Conservation (phyloP, 2,888 invertebrate species). For the Drosophila meridiana region DNA sequence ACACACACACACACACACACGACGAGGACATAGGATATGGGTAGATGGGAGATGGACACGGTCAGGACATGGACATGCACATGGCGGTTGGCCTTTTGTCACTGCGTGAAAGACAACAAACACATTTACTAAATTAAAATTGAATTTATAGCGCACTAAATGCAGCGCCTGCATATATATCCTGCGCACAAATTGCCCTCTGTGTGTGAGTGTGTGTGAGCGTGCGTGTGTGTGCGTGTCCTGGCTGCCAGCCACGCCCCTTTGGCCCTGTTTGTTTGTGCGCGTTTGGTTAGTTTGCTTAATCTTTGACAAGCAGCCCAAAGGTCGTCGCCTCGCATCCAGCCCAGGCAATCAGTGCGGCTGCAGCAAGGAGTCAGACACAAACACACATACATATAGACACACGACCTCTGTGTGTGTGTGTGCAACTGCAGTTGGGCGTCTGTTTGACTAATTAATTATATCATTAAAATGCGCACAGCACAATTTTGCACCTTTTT, state of each 20-base stretch:
- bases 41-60: constrained; percentile 7
- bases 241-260: constrained; percentile 13
- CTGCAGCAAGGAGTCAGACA: constrained; percentile 29
- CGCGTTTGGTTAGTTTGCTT: constrained; percentile 76
- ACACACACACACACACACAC: constrained; percentile 21
- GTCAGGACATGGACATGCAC: constrained; percentile 43
- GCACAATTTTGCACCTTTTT: constrained; percentile 50
- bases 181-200: constrained; percentile 48
- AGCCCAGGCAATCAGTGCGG: constrained; percentile 57
- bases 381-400: background rate
- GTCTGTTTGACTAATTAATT: constrained; percentile 58
- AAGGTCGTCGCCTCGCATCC: constrained; percentile 65
- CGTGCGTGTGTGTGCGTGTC: background rate
- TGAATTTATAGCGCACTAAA: constrained; percentile 81
- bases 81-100: constrained; percentile 57
- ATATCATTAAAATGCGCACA: constrained; percentile 56
- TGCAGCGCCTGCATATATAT: constrained; percentile 61
- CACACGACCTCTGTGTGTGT: background rate
- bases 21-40: background rate
- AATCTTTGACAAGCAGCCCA: constrained; percentile 80
- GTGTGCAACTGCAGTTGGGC: constrained; percentile 14
- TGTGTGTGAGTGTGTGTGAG: background rate
- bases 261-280: constrained; percentile 61
- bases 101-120: constrained; percentile 66
- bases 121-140: constrained; percentile 81